Evolutionary conservation across 2,888 invertebrate genomes (phyloP).

Genomic region (Hedychridium roseum): DNA sequence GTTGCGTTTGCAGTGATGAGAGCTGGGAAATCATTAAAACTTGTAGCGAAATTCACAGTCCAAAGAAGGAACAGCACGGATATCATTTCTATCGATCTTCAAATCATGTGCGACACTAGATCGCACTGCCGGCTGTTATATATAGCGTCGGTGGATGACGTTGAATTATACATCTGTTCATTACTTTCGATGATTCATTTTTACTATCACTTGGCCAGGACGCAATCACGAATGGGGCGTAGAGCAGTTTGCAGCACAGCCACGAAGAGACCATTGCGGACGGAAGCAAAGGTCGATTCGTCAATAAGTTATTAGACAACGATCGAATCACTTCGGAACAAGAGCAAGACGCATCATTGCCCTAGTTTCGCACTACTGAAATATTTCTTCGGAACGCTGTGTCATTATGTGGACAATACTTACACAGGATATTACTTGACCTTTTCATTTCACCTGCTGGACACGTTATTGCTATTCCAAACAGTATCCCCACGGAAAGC

Average conservation of each 20-base stretch:
- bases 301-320: constrained; percentile 42
- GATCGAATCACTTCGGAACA: constrained; percentile 44
- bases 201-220: constrained; percentile 15
- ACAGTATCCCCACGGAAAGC: too few species aligned
- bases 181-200: constrained; percentile 38
- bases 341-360: constrained; percentile 20
- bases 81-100: constrained; percentile 30
- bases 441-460: too few species aligned
- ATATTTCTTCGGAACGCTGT: too few species aligned
- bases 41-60: constrained; percentile 23
- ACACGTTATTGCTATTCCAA: too few species aligned
- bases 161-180: constrained; percentile 44
- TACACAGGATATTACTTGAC: too few species aligned
- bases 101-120: constrained; percentile 10
- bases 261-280: constrained; percentile 27
- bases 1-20: constrained; percentile 78
- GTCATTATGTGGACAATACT: too few species aligned
- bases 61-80: constrained; percentile 31
- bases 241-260: constrained; percentile 16
- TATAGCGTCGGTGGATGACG: constrained; percentile 24
- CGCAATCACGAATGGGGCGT: constrained; percentile 20
- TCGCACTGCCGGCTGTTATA: constrained; percentile 19
- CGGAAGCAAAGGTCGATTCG: constrained; percentile 40
- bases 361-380: constrained; percentile 9
- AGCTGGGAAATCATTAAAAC: constrained; percentile 73